Evolutionary conservation across 1,140 invertebrate species (phyloP), one percentile per base, ranked within the genome.

Genomic region (Orchesella cincta): DNA sequence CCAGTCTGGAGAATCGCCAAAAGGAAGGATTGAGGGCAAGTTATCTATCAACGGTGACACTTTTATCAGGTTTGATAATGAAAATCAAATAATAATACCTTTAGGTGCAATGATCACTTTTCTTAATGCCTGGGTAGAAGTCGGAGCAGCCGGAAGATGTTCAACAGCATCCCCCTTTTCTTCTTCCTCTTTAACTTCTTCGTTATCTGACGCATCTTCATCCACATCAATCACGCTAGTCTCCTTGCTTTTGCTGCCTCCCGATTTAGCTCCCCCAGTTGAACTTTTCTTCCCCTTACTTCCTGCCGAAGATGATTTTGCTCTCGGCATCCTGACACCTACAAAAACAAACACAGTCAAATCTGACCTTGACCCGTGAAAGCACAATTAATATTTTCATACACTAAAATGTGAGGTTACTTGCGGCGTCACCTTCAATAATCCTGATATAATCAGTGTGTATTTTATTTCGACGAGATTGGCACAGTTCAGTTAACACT

Each of bases 101-200:
- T 75, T 77, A 35, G 74, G 73, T n/a, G 52, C 76, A 16, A 79
- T 5, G 20, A 79, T 31, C 0, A 79, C 31, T 39, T 76, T 76
- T 54, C 14, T 57, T n/a, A 57, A 3, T 12, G 52, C 52, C 23
- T 57, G 52, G 23, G 23, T 23, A 5, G 52, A 57, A 3, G 52
- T 23, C 23, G 52, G 52, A 57, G 23, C 52, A 3, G 52, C 23
- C 5, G 52, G 78, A 51, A n/a, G 51, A 3, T 29, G 12, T 0
- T 73, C 52, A 26, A 52, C 70, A 31, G 51, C 76, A 34, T 73
- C 54, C 29, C 34, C 71, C 36, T 76, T 18, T 51, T 70, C 72
- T 1, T 29, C 18, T 62, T 57, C 70, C 23, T 36, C 33, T 18
- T 73, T 64, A 2, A 34, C 34, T 29, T 52, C 46, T 12, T 62